Conservation (phyloP, 2,113 vertebrate species). For the Stigmatopora argus region DNA sequence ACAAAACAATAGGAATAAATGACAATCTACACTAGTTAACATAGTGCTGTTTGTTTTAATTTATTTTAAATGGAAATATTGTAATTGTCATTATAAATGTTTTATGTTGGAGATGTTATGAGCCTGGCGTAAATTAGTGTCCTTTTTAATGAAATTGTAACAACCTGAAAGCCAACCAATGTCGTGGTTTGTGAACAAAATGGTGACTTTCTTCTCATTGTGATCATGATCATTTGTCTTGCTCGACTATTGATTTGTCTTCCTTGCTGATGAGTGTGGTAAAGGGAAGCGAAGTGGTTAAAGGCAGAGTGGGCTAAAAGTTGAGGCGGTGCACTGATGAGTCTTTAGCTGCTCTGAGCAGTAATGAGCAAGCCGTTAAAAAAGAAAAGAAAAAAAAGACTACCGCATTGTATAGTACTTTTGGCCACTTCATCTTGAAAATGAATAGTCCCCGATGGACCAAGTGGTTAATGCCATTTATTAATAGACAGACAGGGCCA, state of each 20-base stretch:
- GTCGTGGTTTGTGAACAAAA: neutral
- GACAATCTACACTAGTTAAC: too few species aligned
- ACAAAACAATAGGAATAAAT: too few species aligned
- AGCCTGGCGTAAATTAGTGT: neutral
- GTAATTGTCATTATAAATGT: neutral
- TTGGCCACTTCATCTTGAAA: slow-evolving; percentile 78
- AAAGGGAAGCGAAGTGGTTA: slow-evolving; percentile 27
- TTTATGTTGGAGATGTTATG: neutral
- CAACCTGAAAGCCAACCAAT: neutral
- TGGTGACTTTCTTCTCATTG: slow-evolving; percentile 46
- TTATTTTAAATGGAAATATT: too few species aligned
- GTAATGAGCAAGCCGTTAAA: slow-evolving; percentile 74
- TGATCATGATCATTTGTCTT: slow-evolving; percentile 63
- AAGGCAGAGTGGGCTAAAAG: slow-evolving; percentile 8
- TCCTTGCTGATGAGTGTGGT: slow-evolving; percentile 25
- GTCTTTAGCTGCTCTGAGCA: slow-evolving; percentile 60
- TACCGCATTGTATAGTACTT: slow-evolving; percentile 75
- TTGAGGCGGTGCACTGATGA: slow-evolving; percentile 54
- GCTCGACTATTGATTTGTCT: slow-evolving; percentile 59
- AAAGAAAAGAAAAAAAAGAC: slow-evolving; percentile 18
- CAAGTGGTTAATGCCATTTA: slow-evolving; percentile 80
- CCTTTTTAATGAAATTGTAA: neutral
- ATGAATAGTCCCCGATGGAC: slow-evolving; percentile 77
- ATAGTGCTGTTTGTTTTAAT: too few species aligned
- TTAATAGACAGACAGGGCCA: slow-evolving; percentile 77